Conservation (phyloP, 2,113 vertebrate genomes). For the Megaptera novaeangliae region DNA sequence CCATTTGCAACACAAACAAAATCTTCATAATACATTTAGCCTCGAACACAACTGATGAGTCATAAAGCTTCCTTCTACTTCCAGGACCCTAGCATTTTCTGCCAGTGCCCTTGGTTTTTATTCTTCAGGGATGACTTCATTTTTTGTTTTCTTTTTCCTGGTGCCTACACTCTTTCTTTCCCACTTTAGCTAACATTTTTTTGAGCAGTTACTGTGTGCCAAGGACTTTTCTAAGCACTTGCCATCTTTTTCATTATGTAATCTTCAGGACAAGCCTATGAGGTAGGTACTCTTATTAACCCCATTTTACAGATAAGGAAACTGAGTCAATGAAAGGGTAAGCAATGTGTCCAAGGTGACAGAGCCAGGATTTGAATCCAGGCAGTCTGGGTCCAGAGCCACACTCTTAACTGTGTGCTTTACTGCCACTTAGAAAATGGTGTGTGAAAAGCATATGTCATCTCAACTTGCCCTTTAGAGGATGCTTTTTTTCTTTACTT, state of each 20-base stretch:
- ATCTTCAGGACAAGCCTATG: conserved; percentile 6
- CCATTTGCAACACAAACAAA: conserved; percentile 47
- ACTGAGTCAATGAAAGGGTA: background rate
- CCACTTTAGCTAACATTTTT: conserved; percentile 36
- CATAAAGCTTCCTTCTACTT: conserved; percentile 39
- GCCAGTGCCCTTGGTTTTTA: conserved; percentile 25
- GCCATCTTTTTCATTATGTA: conserved; percentile 12
- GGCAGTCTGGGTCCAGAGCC: background rate
- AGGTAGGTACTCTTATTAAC: conserved; percentile 48
- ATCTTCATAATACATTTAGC: conserved; percentile 30
- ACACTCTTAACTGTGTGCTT: background rate
- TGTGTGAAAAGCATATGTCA: background rate
- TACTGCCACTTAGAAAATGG: background rate
- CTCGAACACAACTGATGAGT: conserved; percentile 2
- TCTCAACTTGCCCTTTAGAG: background rate
- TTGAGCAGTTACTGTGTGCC: conserved; percentile 9
- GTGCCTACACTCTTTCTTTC: background rate
- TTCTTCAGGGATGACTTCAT: conserved; percentile 32
- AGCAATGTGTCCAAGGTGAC: background rate
- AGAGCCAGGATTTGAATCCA: background rate
- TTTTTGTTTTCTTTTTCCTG: conserved; percentile 16
- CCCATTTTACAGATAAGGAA: conserved; percentile 38
- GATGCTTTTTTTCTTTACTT: background rate
- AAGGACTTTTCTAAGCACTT: conserved; percentile 23
- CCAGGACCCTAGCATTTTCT: conserved; percentile 34